Evolutionary conservation across 2,888 invertebrate species (phyloP), one percentile per base, ranked within the genome.

Genomic region (Diabrotica balteata): DNA sequence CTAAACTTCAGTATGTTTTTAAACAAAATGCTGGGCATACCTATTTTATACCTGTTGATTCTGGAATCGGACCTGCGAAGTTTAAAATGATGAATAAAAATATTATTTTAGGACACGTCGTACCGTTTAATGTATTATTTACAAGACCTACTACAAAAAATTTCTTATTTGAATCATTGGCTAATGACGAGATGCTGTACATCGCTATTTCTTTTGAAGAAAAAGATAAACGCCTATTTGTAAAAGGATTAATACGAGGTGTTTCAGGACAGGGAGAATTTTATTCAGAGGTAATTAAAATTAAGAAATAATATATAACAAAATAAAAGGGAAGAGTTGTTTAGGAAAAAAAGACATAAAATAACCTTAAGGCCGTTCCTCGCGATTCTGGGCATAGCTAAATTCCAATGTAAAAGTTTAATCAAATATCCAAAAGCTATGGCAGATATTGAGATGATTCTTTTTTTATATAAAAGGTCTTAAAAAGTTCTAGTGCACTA

Each of bases 31-130:
- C 93, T 55, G 87, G 89, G 67, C 91, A 91, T 82, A 96, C 96
- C 7, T 96, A 93, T 84, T 93, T 96, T 80, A 90, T 96, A 74
- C 95, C 96, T 5, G 90, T 95, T 45, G 94, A 96, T 82, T 91
- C 93, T 79, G 93, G 93, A 63, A 92, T 94, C 77, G 91, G 92
- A 89, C 92, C 79, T 10, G 72, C 77, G 59, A 74, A 76, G 22
- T 72, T 77, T 52, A 90, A 91, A 76, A 87, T 91, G 79, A 90
- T 95, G 60, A 94, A 94, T 81, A 88, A 87, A 57, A 91, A 93
- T 80, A 92, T 94, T 53, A 89, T 96, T 63, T 92, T 94, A 79
- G 94, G 93, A 0, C 96, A 96, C 82, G 91, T 96, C 49, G 91
- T 96, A 74, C 93, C 94, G 0, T 90, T 92, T 79, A 88, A 91